These are phyloP conservation scores for Cryptomyrus ogoouensis DNA, from an alignment of 2,113 vertebrate genomes.

Conservation along the genomic window DNA sequence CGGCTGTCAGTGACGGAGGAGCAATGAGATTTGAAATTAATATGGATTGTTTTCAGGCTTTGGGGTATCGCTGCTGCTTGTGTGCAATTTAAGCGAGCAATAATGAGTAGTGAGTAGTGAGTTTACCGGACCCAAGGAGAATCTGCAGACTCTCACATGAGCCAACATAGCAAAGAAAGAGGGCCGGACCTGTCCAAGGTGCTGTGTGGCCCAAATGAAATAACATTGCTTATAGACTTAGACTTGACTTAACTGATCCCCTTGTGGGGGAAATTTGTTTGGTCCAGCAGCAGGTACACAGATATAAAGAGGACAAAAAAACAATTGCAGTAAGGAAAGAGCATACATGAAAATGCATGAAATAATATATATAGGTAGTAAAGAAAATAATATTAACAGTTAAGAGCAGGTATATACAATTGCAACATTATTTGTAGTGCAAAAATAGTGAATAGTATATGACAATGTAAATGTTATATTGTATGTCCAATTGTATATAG, in stretches of 20 bases:
- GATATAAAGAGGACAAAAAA: not conserved
- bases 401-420: not conserved
- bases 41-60: not conserved
- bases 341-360: not conserved
- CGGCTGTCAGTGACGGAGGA: no score
- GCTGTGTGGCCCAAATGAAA: not conserved
- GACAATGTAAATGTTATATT: not conserved
- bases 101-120: conserved; percentile 1
- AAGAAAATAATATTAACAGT: not conserved
- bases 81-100: not conserved
- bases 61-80: not conserved
- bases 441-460: not conserved
- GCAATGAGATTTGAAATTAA: not conserved
- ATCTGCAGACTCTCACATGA: conserved; percentile 16
- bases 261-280: not conserved
- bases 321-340: not conserved
- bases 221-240: conserved; percentile 3
- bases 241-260: not conserved
- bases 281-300: not conserved
- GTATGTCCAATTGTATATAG: not conserved
- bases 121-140: conserved; percentile 14
- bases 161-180: not conserved
- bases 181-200: not conserved
- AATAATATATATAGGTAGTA: not conserved
- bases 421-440: not conserved